Conservation (phyloP, 2,797 vertebrate species). For the Galagoides demidoff region DNA sequence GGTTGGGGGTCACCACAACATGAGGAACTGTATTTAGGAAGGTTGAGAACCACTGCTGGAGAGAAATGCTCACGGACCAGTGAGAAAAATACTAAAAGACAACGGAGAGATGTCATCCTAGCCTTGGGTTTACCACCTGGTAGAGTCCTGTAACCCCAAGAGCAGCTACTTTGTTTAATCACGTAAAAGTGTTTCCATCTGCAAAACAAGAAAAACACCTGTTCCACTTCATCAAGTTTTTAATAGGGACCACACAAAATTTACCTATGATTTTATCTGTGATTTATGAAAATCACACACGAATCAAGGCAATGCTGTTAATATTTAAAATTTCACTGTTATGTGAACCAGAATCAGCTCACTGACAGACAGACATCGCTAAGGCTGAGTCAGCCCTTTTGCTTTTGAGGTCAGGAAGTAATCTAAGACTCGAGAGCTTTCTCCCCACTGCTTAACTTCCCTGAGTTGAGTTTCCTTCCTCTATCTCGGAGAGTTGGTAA, state of each 20-base stretch:
- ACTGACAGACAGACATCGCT: background rate
- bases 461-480: slow-evolving; percentile 66
- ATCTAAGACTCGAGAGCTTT: slow-evolving; percentile 73
- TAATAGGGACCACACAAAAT: background rate
- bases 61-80: background rate
- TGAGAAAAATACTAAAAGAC: background rate
- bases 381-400: slow-evolving; percentile 80
- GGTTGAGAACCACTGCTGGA: too few relatives aligned
- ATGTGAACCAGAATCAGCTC: slow-evolving; percentile 58
- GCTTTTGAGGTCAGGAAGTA: slow-evolving; percentile 81
- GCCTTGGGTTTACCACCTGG: background rate
- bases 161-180: background rate
- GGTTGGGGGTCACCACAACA: too few relatives aligned
- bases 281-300: background rate
- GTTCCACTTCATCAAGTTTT: background rate
- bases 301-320: background rate
- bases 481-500: background rate
- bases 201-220: background rate
- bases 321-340: slow-evolving; percentile 17
- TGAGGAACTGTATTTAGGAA: too few relatives aligned
- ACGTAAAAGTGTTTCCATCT: background rate
- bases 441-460: slow-evolving; percentile 44
- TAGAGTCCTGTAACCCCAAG: background rate
- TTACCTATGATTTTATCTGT: background rate
- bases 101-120: background rate